Conservation (phyloP, 2,113 vertebrate genomes). For the Pelecanus crispus region DNA sequence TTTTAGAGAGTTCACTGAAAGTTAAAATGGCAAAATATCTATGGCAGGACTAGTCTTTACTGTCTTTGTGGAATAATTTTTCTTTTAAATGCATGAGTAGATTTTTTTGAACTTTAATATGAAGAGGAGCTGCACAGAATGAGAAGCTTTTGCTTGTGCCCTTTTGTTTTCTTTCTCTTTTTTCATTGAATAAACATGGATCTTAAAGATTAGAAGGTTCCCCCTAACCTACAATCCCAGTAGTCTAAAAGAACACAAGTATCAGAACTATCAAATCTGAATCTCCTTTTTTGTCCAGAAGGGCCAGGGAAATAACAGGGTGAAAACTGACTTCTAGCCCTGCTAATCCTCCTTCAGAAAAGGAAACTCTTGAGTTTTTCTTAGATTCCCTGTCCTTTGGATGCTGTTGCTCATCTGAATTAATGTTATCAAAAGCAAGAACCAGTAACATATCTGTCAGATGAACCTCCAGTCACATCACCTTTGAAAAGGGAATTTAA, state of each 20-base stretch:
- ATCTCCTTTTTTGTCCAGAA: neutral
- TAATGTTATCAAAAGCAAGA: neutral
- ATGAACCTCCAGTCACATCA: neutral
- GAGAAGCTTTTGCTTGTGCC: neutral
- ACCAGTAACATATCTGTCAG: neutral
- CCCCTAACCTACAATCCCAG: neutral
- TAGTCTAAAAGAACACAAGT: neutral
- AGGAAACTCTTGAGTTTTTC: neutral
- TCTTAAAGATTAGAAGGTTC: neutral
- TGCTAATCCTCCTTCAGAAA: neutral
- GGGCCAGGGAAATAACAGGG: neutral
- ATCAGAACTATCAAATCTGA: neutral
- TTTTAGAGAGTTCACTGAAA: neutral
- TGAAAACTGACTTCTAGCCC: neutral
- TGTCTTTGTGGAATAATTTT: neutral
- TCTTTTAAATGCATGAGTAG: neutral
- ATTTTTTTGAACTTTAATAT: neutral
- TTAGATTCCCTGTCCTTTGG: neutral
- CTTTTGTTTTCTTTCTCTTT: neutral
- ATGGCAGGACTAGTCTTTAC: neutral
- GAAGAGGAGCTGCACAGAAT: neutral
- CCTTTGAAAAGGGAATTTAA: neutral
- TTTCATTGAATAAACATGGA: neutral
- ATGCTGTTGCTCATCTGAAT: neutral
- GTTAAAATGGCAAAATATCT: neutral